Percentiles rank a stretch among this genome's conserved stretches.
Conservation (phyloP, 2,888 invertebrate species). For the Altica lythri region DNA sequence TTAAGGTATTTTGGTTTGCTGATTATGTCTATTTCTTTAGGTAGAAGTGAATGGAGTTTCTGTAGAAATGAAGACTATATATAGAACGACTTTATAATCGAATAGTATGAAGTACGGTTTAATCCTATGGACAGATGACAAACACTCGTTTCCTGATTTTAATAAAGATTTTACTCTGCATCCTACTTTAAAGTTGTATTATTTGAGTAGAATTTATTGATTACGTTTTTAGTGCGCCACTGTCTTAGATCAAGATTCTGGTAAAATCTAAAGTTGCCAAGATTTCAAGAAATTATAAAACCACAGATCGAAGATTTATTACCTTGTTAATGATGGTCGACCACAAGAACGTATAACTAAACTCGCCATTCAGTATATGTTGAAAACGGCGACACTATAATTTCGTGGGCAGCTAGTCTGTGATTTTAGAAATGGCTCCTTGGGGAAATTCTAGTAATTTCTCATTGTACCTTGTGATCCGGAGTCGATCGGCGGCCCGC, state of each 20-base stretch:
- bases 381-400: constrained; percentile 53
- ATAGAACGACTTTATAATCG: too few relatives aligned
- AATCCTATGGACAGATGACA: too few relatives aligned
- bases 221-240: constrained; percentile 7
- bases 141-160: too few relatives aligned
- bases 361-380: constrained; percentile 13
- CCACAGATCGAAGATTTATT: constrained; percentile 28
- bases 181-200: too few relatives aligned
- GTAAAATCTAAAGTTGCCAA: constrained; percentile 9
- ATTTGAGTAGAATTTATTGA: too few relatives aligned
- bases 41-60: too few relatives aligned
- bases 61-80: too few relatives aligned
- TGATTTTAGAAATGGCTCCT: constrained; percentile 57
- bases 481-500: constrained; percentile 54
- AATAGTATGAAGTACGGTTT: too few relatives aligned
- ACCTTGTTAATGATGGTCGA: constrained; percentile 17
- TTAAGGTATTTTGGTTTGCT: too few relatives aligned
- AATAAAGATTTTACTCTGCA: too few relatives aligned
- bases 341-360: constrained; percentile 21
- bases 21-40: too few relatives aligned
- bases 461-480: constrained; percentile 57
- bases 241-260: neutral
- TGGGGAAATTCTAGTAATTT: constrained; percentile 55
- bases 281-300: constrained; percentile 24
- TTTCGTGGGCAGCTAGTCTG: constrained; percentile 57